Evolutionary conservation across 2,888 invertebrate genomes (phyloP), one percentile per base, ranked within the genome.

Genomic region (Peribatodes rhomboidaria): DNA sequence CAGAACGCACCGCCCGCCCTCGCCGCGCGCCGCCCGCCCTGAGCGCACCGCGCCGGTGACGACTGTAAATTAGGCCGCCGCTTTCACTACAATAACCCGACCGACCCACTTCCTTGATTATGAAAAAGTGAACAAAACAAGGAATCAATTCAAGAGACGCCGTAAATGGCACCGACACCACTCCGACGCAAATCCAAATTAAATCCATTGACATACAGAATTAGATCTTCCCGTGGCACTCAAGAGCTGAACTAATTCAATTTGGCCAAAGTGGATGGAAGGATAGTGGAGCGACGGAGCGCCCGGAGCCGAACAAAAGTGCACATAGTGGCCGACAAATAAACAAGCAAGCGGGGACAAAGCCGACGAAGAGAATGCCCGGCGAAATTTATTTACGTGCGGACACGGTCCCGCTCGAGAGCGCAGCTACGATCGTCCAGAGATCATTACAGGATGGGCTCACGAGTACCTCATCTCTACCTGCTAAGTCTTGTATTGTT

Each of bases 171-270:
- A 22, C 53, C 50, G 47, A 46, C 46, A 53, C 31, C 35, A 14
- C 44, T 18, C 33, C 27, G 42, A 55, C 31, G 52, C 56, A 84
- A 83, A 86, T 88, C 87, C 83, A 85, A 88, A 88, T 89, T 88
- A 89, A 86, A 85, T 78, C 85, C 83, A 89, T 89, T 88, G 88
- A 86, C 85, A 83, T 84, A 82, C 79, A 73, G 82, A 88, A 88
- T 87, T 86, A 87, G 85, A 87, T 84, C 76, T 77, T 74, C 72
- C 75, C 74, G 71, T 69, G 72, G 74, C 77, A 76, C 79, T 82
- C 72, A 71, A 78, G 78, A 80, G 74, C 77, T 78, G 79, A 81
- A 82, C 82, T 86, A 86, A 87, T 87, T 86, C 86, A 86, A 87
- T 87, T 86, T 81, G 79, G 76, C 70, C 74, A 71, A 80, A 87